Evolutionary conservation across 2,888 invertebrate genomes (phyloP), one percentile per base, ranked within the genome.

Genomic region (Xestia xanthographa): DNA sequence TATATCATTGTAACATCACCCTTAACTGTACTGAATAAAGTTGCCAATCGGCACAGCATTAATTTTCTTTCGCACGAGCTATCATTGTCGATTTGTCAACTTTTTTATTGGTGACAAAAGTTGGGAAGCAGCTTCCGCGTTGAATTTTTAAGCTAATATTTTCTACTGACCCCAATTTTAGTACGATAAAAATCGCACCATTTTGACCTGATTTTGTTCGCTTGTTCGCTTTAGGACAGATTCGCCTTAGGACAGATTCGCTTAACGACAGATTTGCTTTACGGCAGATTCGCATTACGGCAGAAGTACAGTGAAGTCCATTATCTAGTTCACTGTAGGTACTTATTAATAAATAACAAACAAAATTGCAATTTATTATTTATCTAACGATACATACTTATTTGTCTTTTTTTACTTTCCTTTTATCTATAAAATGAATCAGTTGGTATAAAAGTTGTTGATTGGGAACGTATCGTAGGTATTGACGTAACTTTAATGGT

Each of bases 61-160:
- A 6, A 43, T 71, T 72, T 65, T n/a, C 56, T 38, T 34, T 69
- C 53, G 26, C 41, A 60, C 60, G 56, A 66, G 65, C 72, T 80
- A 75, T 80, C 63, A 66, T 65, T 60, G 80, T 60, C 62, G 74
- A 83, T 75, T 70, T 69, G 72, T 77, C 83, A 72, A 70, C 69
- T 66, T 72, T 68, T 68, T 72, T 56, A 72, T 66, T 63, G 77
- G 58, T 50, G 69, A 62, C 69, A 67, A 72, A 77, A 60, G 63
- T 67, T 41, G 26, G 72, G 43, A 58, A 75, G 67, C 53, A 45
- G 72, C 62, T 74, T 66, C 41, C 43, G 45, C 34, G 50, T 17
- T 22, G 43, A 14, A 8, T 68, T 72, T 72, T 22, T 34, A 72
- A 48, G 11, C 38, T 48, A 14, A 14, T 58, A 56, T 20, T 63